phyloP scores from a whole-genome alignment of 1,140 invertebrate species.

The Atta texana region DNA sequence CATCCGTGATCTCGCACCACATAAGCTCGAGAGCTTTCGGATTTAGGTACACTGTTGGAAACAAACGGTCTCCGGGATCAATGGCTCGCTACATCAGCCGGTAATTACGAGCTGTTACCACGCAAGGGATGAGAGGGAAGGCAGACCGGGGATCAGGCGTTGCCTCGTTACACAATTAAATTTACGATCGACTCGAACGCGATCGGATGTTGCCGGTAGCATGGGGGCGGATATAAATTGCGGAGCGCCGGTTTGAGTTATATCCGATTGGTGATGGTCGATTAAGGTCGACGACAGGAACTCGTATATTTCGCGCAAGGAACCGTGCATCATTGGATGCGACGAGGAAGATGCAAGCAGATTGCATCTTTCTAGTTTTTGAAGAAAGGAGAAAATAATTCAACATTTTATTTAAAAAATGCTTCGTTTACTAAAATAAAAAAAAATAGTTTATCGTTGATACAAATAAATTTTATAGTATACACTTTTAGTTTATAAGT shows the following conservation, averaged over 20 bases:
- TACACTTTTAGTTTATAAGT: too few species aligned
- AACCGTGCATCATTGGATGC: neutral
- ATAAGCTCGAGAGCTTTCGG: constrained; percentile 53
- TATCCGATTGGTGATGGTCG: constrained; percentile 67
- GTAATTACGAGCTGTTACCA: constrained; percentile 76
- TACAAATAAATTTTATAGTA: neutral
- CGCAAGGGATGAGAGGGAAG: constrained; percentile 44
- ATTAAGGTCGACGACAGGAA: constrained; percentile 67
- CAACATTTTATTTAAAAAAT: neutral
- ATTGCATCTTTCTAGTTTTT: constrained; percentile 10
- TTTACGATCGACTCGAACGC: constrained; percentile 81
- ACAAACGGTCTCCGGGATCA: constrained; percentile 70
- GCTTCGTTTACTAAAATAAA: neutral
- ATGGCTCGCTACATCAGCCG: constrained; percentile 69
- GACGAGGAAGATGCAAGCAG: neutral
- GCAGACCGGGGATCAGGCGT: constrained; percentile 71
- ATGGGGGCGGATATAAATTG: constrained; percentile 74
- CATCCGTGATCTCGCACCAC: constrained; percentile 52
- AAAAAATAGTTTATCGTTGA: neutral
- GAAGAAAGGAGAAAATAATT: neutral
- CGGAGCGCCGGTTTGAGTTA: constrained; percentile 76
- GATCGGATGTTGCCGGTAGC: constrained; percentile 76
- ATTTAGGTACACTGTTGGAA: constrained; percentile 65
- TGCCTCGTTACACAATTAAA: constrained; percentile 83
- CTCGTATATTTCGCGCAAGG: constrained; percentile 57